Evolutionary conservation across 1,140 invertebrate genomes (phyloP).

Genomic region (Papilio xuthus): DNA sequence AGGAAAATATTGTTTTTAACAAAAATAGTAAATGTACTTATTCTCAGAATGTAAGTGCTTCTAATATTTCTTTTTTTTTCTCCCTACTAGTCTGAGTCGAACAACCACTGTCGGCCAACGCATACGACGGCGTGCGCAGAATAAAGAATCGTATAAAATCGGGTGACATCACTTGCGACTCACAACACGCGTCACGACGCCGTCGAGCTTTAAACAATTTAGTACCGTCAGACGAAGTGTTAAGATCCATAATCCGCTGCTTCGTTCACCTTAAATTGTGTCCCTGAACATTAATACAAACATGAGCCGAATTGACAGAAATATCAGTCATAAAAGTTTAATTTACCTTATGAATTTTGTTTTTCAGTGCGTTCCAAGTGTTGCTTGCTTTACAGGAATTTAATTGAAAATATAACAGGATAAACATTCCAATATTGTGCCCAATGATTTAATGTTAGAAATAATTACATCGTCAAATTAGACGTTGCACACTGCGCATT

Average conservation of each 20-base stretch:
- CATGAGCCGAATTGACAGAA: constrained; percentile 53
- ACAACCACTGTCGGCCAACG: constrained; percentile 56
- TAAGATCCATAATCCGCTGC: constrained; percentile 55
- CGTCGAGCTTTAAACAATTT: constrained; percentile 45
- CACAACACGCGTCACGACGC: constrained; percentile 53
- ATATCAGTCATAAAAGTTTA: constrained; percentile 58
- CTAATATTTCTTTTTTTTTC: constrained; percentile 41
- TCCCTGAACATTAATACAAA: constrained; percentile 60
- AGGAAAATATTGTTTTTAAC: not conserved
- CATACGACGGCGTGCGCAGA: constrained; percentile 63
- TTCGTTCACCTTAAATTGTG: constrained; percentile 44
- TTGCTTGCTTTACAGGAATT: constrained; percentile 15
- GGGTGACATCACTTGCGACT: constrained; percentile 72
- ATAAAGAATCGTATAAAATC: constrained; percentile 68
- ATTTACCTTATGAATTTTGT: constrained; percentile 46
- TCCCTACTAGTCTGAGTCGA: constrained; percentile 63
- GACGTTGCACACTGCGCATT: not conserved
- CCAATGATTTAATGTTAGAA: not conserved
- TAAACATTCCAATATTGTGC: not conserved
- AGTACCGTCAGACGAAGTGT: constrained; percentile 50
- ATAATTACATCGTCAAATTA: not conserved
- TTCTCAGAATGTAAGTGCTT: constrained; percentile 39
- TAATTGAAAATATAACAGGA: not conserved
- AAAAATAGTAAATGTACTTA: constrained; percentile 34
- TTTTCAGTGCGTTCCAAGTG: constrained; percentile 9